Conservation (phyloP, 2,113 vertebrate species). For the Cyprinus carpio region DNA sequence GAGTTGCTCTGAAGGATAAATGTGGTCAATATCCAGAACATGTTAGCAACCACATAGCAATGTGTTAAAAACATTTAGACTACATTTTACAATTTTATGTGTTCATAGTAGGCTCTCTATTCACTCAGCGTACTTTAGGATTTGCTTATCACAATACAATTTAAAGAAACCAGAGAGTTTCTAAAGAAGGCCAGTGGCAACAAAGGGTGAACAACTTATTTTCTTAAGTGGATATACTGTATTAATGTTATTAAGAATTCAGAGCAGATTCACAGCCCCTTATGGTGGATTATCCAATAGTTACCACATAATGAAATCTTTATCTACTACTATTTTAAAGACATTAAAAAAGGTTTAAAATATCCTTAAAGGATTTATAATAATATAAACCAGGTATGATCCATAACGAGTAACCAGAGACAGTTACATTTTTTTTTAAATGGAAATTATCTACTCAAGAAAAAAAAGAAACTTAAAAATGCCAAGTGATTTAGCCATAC, state of each 20-base stretch:
- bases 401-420: neutral
- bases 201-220: neutral
- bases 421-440: neutral
- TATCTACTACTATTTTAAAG: neutral
- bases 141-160: neutral
- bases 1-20: neutral
- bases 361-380: neutral
- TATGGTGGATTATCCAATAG: neutral
- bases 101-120: neutral
- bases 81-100: neutral
- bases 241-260: neutral
- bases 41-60: neutral
- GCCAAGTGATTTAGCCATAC: neutral
- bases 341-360: neutral
- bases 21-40: neutral
- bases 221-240: neutral
- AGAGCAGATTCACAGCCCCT: neutral
- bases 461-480: neutral
- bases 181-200: neutral
- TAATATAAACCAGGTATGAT: neutral
- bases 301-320: neutral
- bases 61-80: neutral
- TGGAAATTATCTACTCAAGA: neutral
- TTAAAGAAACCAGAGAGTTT: neutral
- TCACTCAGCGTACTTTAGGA: neutral